Base-by-base conservation (phyloP, 2,113 vertebrate genomes). In the Syngnathus typhle region DNA sequence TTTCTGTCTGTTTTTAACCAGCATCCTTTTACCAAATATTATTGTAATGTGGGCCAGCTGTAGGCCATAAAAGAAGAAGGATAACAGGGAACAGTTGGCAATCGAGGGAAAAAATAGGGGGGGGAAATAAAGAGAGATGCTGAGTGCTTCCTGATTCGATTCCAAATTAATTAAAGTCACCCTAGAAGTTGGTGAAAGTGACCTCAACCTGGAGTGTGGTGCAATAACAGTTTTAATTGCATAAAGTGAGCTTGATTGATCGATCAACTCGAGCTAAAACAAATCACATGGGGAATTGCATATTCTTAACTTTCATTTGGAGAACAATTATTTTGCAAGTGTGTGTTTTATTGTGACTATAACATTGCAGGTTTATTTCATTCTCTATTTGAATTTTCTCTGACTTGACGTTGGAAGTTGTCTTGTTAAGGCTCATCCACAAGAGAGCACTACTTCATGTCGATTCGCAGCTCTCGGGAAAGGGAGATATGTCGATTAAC, bases 121-220 rank as follows among this genome's bases (percentile, higher is more conserved):
- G 52, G 36, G 39, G 64, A 61, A 44, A 74, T 73, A 62, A 38
- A 60, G 46, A 38, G 46, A 60, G 64, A 23, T 62, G 46, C 41
- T 38, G 41, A 52, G 60, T 43, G 62, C 62, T 60, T 67, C 41
- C 76, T 73, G 67, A 73, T 70, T 69, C 46, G 18, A 65, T 69
- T 79, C 72, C 65, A 47, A 77, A 62, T 74, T 71, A 73, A 80
- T 82, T 70, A 75, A 44, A 76, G 65, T 71, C 56, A 61, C 56
- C 55, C 64, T 68, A 63, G 64, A 70, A 67, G 73, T 61, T 84
- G 73, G 81, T 82, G 78, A 83, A 85, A 85, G 72, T 73, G 78
- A 76, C 71, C 76, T 77, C 67, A 60, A 39, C 43, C 66, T 21
- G 27, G 32, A 62, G 47, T 13, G 71, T 49, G 38, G 32, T 21